Conservation (phyloP, 2,113 vertebrate species). For the Passerina amoena region DNA sequence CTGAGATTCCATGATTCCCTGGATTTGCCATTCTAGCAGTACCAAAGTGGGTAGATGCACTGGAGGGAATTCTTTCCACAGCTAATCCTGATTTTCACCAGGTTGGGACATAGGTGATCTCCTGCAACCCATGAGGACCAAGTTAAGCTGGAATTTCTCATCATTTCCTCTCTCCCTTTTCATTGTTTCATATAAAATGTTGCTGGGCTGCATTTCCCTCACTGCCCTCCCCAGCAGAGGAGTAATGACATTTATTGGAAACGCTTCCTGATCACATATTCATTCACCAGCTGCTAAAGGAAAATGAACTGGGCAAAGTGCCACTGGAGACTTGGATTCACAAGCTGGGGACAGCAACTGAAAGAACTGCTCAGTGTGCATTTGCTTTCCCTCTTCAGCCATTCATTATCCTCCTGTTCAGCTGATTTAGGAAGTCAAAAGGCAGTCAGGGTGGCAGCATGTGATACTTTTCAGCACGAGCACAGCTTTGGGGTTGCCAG, state of each 20-base stretch:
- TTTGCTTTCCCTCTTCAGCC: slow-evolving; percentile 15
- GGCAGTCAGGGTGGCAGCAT: background rate
- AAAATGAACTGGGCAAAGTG: slow-evolving; percentile 57
- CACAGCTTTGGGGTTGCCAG: background rate
- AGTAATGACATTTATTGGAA: slow-evolving; percentile 58
- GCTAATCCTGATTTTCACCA: background rate
- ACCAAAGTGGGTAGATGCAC: accelerated
- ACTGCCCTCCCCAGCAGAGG: background rate
- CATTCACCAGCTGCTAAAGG: slow-evolving; percentile 63
- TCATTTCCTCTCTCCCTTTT: background rate
- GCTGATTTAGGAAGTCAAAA: slow-evolving; percentile 31
- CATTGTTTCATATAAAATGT: background rate
- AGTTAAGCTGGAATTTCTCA: background rate
- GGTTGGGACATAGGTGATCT: background rate
- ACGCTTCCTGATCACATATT: slow-evolving; percentile 37
- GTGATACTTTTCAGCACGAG: background rate
- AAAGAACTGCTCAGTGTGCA: slow-evolving; percentile 5
- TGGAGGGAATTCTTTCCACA: background rate
- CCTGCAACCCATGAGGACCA: background rate
- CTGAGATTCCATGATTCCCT: background rate
- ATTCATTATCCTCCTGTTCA: slow-evolving; percentile 22
- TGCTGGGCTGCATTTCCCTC: background rate
- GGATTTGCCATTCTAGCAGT: background rate
- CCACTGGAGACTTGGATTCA: slow-evolving; percentile 28
- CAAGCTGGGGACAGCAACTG: slow-evolving; percentile 11